A percentile compares a stretch with the other conserved stretches of the same genome.
Conservation (phyloP, 2,888 invertebrate genomes). For the Eumerus sabulonum region DNA sequence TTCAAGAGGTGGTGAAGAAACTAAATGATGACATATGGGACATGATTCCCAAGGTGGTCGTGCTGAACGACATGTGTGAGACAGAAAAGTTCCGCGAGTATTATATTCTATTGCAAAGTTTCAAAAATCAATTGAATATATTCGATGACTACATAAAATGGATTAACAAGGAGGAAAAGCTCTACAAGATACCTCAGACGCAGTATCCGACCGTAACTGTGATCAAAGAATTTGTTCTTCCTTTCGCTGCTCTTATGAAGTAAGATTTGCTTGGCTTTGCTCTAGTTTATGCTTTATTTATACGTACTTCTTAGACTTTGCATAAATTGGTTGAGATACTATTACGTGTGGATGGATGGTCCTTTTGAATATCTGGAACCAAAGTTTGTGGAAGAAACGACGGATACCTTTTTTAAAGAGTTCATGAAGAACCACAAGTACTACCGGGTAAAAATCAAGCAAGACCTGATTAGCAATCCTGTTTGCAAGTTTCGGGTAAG, state of each 20-base stretch:
- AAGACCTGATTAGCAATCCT: conserved; percentile 85
- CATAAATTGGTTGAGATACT: conserved; percentile 88
- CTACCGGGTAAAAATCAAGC: conserved; percentile 87
- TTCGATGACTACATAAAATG: conserved; percentile 88
- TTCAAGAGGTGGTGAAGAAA: conserved; percentile 84
- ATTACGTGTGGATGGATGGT: conserved; percentile 95
- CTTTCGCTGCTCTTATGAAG: conserved; percentile 86
- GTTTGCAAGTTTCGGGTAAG: conserved; percentile 77
- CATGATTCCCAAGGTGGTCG: conserved; percentile 86
- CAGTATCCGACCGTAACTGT: conserved; percentile 89
- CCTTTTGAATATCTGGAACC: conserved; percentile 92
- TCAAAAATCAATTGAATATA: conserved; percentile 86
- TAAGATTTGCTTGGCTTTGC: conserved; percentile 76
- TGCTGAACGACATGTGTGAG: conserved; percentile 92
- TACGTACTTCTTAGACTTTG: conserved; percentile 78
- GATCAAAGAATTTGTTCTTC: conserved; percentile 85
- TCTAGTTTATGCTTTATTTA: background rate
- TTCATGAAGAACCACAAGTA: conserved; percentile 89
- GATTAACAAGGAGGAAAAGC: conserved; percentile 93
- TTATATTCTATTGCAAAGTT: conserved; percentile 86
- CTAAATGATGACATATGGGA: conserved; percentile 86
- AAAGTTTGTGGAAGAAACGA: conserved; percentile 87
- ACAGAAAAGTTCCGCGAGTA: conserved; percentile 88
- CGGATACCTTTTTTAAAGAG: conserved; percentile 89
- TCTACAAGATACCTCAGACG: conserved; percentile 89